Evolutionary conservation across 2,797 vertebrate species (phyloP).

Genomic region (Mallotus villosus): DNA sequence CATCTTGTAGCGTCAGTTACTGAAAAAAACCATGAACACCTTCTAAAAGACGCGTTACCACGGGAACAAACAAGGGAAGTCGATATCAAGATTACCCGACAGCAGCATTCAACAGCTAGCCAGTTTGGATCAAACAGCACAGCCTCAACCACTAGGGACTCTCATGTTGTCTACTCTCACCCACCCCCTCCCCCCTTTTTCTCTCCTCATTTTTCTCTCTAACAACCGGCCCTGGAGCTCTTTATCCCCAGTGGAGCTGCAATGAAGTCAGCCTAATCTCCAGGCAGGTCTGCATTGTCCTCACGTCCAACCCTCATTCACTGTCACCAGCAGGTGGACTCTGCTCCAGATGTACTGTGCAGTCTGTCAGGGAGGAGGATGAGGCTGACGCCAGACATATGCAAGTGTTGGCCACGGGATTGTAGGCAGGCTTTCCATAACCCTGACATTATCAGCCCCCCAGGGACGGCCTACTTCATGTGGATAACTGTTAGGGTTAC

Average conservation of each 20-base stretch:
- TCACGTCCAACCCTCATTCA: slow-evolving; percentile 39
- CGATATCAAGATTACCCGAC: background rate
- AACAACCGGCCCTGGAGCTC: slow-evolving; percentile 27
- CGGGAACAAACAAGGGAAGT: background rate
- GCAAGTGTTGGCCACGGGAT: slow-evolving; percentile 5
- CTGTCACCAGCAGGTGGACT: slow-evolving; percentile 27
- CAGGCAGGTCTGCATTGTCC: slow-evolving; percentile 29
- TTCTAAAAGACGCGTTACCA: background rate
- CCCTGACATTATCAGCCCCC: background rate
- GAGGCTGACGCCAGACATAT: slow-evolving; percentile 26
- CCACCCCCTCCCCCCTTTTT: background rate
- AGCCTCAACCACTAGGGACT: slow-evolving; percentile 22
- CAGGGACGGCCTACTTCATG: background rate
- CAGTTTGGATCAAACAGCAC: slow-evolving; percentile 1
- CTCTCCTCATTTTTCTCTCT: slow-evolving; percentile 17
- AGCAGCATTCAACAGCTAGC: background rate
- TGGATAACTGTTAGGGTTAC: background rate
- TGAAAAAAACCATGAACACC: background rate
- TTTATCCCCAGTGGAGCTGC: slow-evolving; percentile 14
- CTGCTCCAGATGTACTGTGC: slow-evolving; percentile 27
- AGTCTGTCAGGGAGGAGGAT: slow-evolving; percentile 13
- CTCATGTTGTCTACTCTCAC: slow-evolving; percentile 8
- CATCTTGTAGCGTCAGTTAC: background rate
- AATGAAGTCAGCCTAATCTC: slow-evolving; percentile 16
- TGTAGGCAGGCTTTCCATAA: slow-evolving; percentile 11